Evolutionary conservation across 2,888 invertebrate genomes (phyloP).

Genomic region (Xestia sexstrigata): DNA sequence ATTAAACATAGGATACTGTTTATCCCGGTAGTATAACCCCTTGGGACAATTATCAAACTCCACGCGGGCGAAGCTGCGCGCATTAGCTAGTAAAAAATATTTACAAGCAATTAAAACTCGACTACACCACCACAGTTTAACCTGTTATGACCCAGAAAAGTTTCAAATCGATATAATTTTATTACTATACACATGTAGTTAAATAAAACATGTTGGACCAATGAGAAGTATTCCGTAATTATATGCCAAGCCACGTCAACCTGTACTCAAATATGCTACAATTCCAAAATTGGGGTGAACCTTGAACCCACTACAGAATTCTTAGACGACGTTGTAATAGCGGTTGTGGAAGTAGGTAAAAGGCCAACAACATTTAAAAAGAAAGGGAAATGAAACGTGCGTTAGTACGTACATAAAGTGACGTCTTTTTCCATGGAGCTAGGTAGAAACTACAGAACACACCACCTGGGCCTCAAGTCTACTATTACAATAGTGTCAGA

Average conservation of each 20-base stretch:
- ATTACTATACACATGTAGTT: slow-evolving; percentile 46
- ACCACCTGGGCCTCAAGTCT: no score
- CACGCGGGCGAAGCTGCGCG: no score
- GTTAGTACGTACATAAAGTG: neutral
- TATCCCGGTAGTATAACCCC: no score
- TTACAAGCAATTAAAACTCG: slow-evolving; percentile 17
- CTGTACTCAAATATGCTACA: slow-evolving; percentile 37
- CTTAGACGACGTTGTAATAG: slow-evolving; percentile 48
- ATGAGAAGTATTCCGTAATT: slow-evolving; percentile 56
- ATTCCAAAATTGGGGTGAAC: slow-evolving; percentile 43
- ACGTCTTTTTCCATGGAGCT: neutral
- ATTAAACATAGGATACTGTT: no score
- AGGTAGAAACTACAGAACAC: neutral
- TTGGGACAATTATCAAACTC: no score
- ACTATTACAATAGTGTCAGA: no score
- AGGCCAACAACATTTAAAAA: slow-evolving; percentile 29
- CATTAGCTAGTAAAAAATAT: neutral
- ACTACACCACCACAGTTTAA: slow-evolving; percentile 12
- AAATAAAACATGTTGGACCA: slow-evolving; percentile 41
- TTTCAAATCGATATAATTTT: slow-evolving; percentile 48
- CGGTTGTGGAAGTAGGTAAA: slow-evolving; percentile 24
- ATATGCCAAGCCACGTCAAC: slow-evolving; percentile 19
- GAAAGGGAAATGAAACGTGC: neutral
- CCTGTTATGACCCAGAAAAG: slow-evolving; percentile 52
- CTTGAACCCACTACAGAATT: slow-evolving; percentile 48